Evolutionary conservation across 2,797 vertebrate species (phyloP).

Genomic region (Coranthus polyacanthus): DNA sequence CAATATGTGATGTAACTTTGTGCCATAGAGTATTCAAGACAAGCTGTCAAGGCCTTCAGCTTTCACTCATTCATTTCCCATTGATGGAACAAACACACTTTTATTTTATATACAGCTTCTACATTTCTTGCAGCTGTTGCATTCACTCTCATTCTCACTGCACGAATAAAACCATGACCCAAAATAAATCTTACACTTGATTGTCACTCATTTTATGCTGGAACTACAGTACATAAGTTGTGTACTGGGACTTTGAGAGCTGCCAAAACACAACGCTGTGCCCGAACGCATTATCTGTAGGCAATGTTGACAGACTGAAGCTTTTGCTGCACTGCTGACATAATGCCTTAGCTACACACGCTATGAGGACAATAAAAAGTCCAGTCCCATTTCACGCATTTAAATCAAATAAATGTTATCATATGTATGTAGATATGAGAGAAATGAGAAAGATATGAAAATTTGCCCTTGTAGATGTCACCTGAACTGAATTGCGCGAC

Average conservation of each 20-base stretch:
- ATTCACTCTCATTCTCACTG: background rate
- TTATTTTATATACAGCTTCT: background rate
- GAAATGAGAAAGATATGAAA: no score
- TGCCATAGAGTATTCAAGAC: background rate
- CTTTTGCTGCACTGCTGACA: no score
- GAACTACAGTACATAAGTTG: background rate
- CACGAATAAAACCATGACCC: background rate
- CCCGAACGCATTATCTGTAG: no score
- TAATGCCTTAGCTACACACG: no score
- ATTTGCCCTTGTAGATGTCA: background rate
- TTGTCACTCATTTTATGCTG: background rate
- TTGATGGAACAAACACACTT: background rate
- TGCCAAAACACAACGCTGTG: no score
- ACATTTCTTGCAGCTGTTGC: background rate
- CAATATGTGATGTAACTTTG: constrained; percentile 11
- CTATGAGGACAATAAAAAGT: no score
- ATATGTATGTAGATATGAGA: no score
- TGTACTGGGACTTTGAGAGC: background rate
- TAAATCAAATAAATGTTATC: no score
- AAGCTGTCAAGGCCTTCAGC: constrained; percentile 3
- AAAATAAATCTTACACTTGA: background rate
- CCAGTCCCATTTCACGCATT: no score
- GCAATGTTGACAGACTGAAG: no score
- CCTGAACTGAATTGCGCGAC: background rate
- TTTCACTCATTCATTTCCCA: background rate